A percentile compares a stretch with the other conserved stretches of the same genome.
phyloP scores from a whole-genome alignment of 2,113 vertebrate genomes.

The Choloepus hoffmanni region DNA sequence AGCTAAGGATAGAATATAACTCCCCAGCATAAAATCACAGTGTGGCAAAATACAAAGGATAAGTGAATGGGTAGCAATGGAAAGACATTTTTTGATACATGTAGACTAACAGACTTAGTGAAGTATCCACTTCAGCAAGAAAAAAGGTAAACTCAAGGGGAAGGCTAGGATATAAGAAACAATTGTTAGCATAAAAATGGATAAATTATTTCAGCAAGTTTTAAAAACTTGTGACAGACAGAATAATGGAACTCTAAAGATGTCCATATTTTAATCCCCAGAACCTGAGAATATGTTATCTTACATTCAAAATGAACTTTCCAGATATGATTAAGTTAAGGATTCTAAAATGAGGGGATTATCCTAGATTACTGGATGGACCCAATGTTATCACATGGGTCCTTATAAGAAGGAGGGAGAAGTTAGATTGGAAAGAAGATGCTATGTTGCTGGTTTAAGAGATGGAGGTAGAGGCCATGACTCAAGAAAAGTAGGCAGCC shows the following conservation, averaged over 20 bases:
- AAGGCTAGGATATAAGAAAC: background rate
- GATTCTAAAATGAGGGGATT: background rate
- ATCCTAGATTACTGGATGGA: background rate
- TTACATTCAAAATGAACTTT: background rate
- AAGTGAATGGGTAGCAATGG: background rate
- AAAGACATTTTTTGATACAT: background rate
- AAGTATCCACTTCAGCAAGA: background rate
- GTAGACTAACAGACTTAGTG: background rate
- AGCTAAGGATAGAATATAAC: background rate
- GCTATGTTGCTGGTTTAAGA: background rate
- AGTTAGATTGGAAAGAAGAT: background rate
- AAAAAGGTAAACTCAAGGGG: background rate
- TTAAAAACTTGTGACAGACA: background rate
- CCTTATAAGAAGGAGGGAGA: background rate
- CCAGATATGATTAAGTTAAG: background rate
- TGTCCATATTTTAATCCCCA: background rate
- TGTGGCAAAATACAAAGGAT: background rate
- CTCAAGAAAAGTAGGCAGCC: background rate
- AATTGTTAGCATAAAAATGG: background rate
- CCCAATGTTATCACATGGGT: background rate
- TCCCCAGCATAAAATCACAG: background rate
- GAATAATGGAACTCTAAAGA: background rate
- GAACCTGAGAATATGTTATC: background rate
- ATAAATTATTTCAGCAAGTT: background rate
- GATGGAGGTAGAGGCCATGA: background rate